Evolutionary conservation across 2,113 vertebrate genomes (phyloP), one percentile per base, ranked within the genome.

Genomic region (Xiphias gladius): DNA sequence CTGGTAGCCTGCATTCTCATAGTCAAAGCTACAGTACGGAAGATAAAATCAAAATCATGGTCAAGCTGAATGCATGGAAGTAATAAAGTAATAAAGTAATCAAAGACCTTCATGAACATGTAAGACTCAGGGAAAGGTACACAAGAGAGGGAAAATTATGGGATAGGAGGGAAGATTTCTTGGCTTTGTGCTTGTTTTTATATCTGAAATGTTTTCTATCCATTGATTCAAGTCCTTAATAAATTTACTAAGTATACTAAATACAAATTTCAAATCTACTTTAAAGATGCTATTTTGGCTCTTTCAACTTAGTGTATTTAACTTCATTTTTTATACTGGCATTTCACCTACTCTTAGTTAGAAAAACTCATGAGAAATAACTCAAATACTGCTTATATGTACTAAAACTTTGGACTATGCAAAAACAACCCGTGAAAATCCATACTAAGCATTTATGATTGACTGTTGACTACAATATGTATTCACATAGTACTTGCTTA

Each of bases 1-100:
- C 91, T 98, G 96, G 90, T 98, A 99, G 48, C 97, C 97, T 54
- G 97, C 96, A 77, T 97, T 97, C 94, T 99, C 98, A 63, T 99
- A 99, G 94, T 99, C 98, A 94, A 99, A 99, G 91, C 98, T 99
- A 19, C 32, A 24, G 32, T 24, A 76, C 13, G 24, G 66, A 85
- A 24, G 39, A 69, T 0, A 62, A 68, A 76, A 76, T 20, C 22
- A 54, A 37, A 59, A 26, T 35, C 48, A 28, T 13, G 35, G n/a
- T 28, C 9, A n/a, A n/a, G 17, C 10, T 63, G 37, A 70, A 75
- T 32, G 52, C 39, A 43, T 10, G 3, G 2, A 50, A 58, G 4
- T 50, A n/a, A 35, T 43, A 64, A 19, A 32, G 30, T n/a, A n/a
- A n/a, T n/a, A n/a, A n/a, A 46, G 3, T 26, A 5, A 54, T 30